Conservation (phyloP, 2,113 vertebrate genomes). For the Asarcornis scutulata region DNA sequence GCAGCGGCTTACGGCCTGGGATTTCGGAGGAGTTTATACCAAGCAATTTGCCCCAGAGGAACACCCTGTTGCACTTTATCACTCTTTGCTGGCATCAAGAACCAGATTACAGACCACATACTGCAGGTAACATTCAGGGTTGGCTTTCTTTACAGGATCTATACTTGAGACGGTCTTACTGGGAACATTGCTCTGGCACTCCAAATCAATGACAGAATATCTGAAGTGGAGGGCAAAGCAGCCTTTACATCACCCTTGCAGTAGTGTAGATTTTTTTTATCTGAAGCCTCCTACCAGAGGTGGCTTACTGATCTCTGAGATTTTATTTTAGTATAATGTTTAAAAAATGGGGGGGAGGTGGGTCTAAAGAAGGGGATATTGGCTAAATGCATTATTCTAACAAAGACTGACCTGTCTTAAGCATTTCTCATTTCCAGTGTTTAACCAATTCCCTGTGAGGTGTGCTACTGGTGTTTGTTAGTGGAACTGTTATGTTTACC, state of each 20-base stretch:
- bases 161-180: background rate
- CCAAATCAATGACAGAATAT: background rate
- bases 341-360: too few species aligned
- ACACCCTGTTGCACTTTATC: slow-evolving; percentile 17
- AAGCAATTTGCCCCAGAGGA: slow-evolving; percentile 22
- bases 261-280: background rate
- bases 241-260: background rate
- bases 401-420: background rate
- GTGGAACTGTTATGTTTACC: background rate
- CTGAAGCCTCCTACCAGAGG: background rate
- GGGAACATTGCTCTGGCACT: background rate
- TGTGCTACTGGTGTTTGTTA: background rate
- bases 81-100: slow-evolving; percentile 69
- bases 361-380: background rate
- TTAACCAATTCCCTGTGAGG: background rate
- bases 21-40: slow-evolving; percentile 40
- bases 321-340: background rate
- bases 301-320: background rate
- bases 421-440: background rate
- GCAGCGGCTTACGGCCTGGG: slow-evolving; percentile 33
- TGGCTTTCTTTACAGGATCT: background rate
- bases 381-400: background rate
- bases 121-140: slow-evolving; percentile 13
- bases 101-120: slow-evolving; percentile 10
- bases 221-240: background rate